phyloP scores from a whole-genome alignment of 2,113 vertebrate species.

The Myiozetetes cayanensis region DNA sequence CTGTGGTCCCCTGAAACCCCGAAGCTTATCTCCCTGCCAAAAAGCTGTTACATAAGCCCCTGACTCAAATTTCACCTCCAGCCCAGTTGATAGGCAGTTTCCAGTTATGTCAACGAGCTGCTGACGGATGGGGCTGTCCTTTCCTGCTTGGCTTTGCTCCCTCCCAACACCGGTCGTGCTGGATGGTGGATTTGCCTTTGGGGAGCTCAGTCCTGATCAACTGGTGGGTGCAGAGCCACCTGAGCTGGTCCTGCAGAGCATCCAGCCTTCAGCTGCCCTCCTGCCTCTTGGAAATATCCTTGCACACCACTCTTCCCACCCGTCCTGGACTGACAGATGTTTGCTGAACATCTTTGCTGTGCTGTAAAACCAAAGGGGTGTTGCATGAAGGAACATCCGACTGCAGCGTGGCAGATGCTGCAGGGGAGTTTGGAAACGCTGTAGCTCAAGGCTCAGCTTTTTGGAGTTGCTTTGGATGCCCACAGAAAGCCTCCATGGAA shows the following conservation, averaged over 20 bases:
- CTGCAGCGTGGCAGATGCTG: not conserved
- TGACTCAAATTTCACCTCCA: conserved; percentile 25
- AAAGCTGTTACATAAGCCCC: conserved; percentile 38
- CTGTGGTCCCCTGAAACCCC: conserved; percentile 51
- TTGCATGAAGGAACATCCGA: not conserved
- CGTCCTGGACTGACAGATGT: not conserved
- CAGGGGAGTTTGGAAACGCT: not conserved
- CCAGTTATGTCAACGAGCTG: not conserved
- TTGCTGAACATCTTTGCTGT: not conserved
- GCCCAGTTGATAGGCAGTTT: conserved; percentile 20
- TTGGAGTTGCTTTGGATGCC: not conserved
- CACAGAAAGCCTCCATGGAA: rapidly evolving
- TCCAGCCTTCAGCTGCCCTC: not conserved
- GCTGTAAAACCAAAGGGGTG: not conserved
- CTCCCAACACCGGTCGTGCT: rapidly evolving
- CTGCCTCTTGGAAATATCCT: not conserved
- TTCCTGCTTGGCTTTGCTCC: not conserved
- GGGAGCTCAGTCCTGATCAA: not conserved
- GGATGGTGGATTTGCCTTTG: not conserved
- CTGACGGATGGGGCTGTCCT: not conserved
- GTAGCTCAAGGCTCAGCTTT: not conserved
- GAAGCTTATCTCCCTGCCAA: conserved; percentile 31
- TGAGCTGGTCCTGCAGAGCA: not conserved
- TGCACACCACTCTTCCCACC: rapidly evolving
- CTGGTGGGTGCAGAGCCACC: not conserved